A percentile compares a stretch with the other conserved stretches of the same genome.
phyloP scores from a whole-genome alignment of 2,113 vertebrate genomes.

The Alectura lathami region DNA sequence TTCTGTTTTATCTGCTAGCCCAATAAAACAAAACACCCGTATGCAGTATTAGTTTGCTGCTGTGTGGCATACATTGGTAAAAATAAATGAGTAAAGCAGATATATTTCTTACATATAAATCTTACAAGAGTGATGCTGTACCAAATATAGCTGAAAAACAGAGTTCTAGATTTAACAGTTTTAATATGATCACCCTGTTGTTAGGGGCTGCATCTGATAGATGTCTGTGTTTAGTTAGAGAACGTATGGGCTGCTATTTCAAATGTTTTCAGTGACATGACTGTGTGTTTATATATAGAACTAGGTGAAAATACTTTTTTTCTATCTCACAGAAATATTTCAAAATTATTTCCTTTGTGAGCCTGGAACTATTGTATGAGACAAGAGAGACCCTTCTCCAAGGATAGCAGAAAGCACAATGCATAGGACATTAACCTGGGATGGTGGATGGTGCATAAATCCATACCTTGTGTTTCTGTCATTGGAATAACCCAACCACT shows the following conservation, averaged over 20 bases:
- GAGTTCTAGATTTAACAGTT: neutral
- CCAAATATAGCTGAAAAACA: constrained; percentile 41
- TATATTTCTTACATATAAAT: neutral
- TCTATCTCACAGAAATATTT: neutral
- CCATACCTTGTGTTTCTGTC: neutral
- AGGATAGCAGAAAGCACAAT: neutral
- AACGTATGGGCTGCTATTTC: neutral
- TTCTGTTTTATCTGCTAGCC: neutral
- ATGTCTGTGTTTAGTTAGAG: neutral
- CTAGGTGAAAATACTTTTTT: neutral
- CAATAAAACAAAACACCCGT: neutral
- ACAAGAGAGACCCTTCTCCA: neutral
- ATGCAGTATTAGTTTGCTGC: neutral
- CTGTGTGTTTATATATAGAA: neutral
- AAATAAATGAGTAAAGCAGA: neutral
- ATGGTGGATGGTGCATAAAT: neutral
- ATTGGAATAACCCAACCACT: neutral
- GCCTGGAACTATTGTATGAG: neutral
- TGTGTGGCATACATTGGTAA: neutral
- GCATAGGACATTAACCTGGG: neutral
- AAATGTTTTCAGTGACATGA: neutral
- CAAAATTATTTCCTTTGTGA: neutral
- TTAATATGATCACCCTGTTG: neutral
- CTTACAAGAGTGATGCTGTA: neutral
- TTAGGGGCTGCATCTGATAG: neutral